phyloP scores from a whole-genome alignment of 2,888 invertebrate genomes.

The Tortricodes alternella region DNA sequence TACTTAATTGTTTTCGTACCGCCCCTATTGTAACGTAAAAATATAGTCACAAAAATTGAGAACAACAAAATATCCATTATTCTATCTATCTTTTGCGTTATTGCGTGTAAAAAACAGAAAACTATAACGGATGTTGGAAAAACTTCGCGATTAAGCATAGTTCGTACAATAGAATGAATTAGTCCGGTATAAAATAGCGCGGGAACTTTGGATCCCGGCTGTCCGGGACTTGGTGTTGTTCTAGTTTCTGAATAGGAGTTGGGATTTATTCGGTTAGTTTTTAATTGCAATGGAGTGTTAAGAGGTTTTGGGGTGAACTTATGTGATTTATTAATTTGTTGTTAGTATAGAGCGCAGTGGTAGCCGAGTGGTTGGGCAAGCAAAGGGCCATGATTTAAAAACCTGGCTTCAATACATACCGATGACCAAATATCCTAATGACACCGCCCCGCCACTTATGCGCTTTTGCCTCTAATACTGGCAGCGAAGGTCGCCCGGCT shows the following conservation, averaged over 20 bases:
- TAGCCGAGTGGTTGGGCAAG: too few relatives aligned
- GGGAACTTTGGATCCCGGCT: conserved; percentile 7
- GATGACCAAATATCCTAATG: too few relatives aligned
- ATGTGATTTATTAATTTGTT: too few relatives aligned
- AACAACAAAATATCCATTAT: not conserved
- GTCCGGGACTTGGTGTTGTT: conserved; percentile 11
- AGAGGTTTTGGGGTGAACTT: not conserved
- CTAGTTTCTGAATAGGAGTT: not conserved
- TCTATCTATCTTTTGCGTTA: not conserved
- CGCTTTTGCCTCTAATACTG: too few relatives aligned
- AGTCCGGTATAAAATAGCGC: conserved; percentile 10
- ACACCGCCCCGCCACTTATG: too few relatives aligned
- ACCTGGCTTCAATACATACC: too few relatives aligned
- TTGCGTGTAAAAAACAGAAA: not conserved
- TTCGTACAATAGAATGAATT: conserved; percentile 25
- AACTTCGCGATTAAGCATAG: conserved; percentile 23
- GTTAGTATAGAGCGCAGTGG: too few relatives aligned
- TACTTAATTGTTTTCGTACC: too few relatives aligned
- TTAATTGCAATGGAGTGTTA: not conserved
- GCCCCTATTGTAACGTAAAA: too few relatives aligned
- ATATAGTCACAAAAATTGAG: not conserved
- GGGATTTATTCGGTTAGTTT: conserved; percentile 24
- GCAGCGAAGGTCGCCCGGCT: too few relatives aligned
- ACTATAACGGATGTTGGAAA: conserved; percentile 19
- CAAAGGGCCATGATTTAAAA: too few relatives aligned